These are phyloP conservation scores for Diacarnus erythraeanus DNA, from an alignment of 37 sponge, comb jelly and placozoan genomes.

Conservation along the genomic window DNA sequence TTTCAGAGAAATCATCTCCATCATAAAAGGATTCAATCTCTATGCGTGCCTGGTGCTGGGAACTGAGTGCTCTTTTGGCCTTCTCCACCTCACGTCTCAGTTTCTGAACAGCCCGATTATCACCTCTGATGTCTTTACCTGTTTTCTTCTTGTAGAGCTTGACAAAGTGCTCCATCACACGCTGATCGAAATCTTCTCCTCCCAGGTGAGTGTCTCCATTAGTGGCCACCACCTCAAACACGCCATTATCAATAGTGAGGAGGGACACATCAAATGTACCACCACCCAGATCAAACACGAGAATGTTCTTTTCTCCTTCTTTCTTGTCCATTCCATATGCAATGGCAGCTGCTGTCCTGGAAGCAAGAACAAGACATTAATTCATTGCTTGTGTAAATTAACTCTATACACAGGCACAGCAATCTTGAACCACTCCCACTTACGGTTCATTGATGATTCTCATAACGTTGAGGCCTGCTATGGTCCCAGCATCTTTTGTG, in stretches of 20 bases:
- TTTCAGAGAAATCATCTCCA: slow-evolving; percentile 99
- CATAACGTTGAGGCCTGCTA: slow-evolving; percentile 98
- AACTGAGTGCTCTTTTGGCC: slow-evolving; percentile 95
- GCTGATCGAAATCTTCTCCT: slow-evolving; percentile 98
- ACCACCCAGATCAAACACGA: slow-evolving; percentile 98
- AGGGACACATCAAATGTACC: slow-evolving; percentile 99
- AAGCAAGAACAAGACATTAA: not conserved
- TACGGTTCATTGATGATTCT: slow-evolving; percentile 99
- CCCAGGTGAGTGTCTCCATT: slow-evolving; percentile 99
- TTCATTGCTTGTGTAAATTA: not conserved
- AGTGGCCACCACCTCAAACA: slow-evolving; percentile 98
- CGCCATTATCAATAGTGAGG: slow-evolving; percentile 98
- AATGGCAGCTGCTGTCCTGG: slow-evolving; percentile 98
- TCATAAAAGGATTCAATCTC: slow-evolving; percentile 97
- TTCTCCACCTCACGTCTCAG: slow-evolving; percentile 98
- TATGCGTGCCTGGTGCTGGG: slow-evolving; percentile 91
- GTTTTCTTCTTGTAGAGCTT: slow-evolving; percentile 99
- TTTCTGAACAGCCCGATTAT: slow-evolving; percentile 99
- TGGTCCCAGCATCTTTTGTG: slow-evolving; percentile 97
- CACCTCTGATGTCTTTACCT: slow-evolving; percentile 90
- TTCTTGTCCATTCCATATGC: slow-evolving; percentile 99
- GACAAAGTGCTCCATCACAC: slow-evolving; percentile 99
- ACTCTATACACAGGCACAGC: not conserved
- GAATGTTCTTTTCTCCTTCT: slow-evolving; percentile 97
- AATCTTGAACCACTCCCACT: slow-evolving; percentile 10